Conservation (phyloP, 2,888 invertebrate species). For the Papilio protenor region DNA sequence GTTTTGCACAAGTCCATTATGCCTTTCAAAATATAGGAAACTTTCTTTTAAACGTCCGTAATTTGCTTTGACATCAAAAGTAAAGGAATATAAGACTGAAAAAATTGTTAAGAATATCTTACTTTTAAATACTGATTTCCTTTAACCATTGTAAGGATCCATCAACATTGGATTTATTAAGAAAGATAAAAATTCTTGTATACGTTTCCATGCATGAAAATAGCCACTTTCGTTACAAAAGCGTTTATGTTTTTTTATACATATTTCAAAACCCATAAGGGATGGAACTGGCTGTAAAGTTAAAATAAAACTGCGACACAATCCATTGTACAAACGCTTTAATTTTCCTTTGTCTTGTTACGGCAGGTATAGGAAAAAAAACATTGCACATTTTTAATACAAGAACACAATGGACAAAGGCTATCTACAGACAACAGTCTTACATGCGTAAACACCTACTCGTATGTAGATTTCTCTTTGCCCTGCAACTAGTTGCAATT, state of each 20-base stretch:
- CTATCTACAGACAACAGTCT: neutral
- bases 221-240: neutral
- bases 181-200: neutral
- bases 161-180: neutral
- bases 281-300: constrained; percentile 1
- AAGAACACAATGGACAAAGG: constrained; percentile 34
- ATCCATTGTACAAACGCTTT: constrained; percentile 36
- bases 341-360: constrained; percentile 35
- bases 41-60: neutral
- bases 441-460: constrained; percentile 24
- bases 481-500: constrained; percentile 19
- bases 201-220: neutral
- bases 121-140: neutral
- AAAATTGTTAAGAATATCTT: neutral
- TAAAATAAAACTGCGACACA: constrained; percentile 27
- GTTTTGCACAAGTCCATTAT: neutral
- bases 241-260: neutral
- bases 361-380: constrained; percentile 21
- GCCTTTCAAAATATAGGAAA: neutral
- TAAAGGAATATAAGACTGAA: neutral
- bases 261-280: neutral
- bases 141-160: no score
- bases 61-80: neutral
- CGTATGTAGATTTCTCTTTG: constrained; percentile 7
- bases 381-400: constrained; percentile 15